Percentiles rank a stretch among this genome's conserved stretches.
These are phyloP conservation scores for Vanessa tameamea DNA, from an alignment of 1,140 invertebrate genomes.

Conservation along the genomic window DNA sequence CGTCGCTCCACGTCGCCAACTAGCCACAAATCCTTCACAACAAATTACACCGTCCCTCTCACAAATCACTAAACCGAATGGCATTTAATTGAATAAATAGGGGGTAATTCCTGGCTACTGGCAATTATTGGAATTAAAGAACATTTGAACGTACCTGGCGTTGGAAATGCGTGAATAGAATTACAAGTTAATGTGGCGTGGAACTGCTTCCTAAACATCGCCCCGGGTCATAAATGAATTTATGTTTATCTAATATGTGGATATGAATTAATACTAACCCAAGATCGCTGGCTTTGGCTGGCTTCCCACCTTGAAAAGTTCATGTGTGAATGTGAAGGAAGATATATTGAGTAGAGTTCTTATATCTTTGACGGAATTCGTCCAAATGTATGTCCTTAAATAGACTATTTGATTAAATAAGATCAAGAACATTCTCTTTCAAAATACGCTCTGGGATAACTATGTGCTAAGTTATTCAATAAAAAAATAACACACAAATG, in stretches of 20 bases:
- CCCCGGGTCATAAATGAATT: background rate
- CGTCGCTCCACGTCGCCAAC: background rate
- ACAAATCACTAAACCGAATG: conserved; percentile 37
- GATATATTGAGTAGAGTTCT: too few relatives aligned
- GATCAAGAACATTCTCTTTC: too few relatives aligned
- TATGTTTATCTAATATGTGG: background rate
- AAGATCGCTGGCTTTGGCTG: too few relatives aligned
- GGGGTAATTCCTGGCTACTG: conserved; percentile 24
- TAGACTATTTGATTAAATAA: too few relatives aligned
- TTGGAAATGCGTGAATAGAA: background rate
- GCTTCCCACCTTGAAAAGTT: too few relatives aligned
- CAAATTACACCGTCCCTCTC: conserved; percentile 37
- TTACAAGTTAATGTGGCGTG: background rate
- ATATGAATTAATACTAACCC: too few relatives aligned
- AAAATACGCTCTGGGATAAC: too few relatives aligned
- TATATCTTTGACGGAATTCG: too few relatives aligned
- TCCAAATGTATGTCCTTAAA: too few relatives aligned
- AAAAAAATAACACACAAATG: too few relatives aligned
- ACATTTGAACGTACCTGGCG: conserved; percentile 10
- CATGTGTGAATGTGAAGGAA: too few relatives aligned
- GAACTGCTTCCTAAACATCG: background rate
- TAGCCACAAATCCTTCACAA: conserved; percentile 12
- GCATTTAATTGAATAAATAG: conserved; percentile 43
- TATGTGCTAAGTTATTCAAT: too few relatives aligned
- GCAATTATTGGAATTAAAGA: conserved; percentile 33